Percentiles rank a stretch among this genome's conserved stretches.
These are phyloP conservation scores for Plagodis dolabraria DNA, from an alignment of 2,888 invertebrate species.

Conservation along the genomic window DNA sequence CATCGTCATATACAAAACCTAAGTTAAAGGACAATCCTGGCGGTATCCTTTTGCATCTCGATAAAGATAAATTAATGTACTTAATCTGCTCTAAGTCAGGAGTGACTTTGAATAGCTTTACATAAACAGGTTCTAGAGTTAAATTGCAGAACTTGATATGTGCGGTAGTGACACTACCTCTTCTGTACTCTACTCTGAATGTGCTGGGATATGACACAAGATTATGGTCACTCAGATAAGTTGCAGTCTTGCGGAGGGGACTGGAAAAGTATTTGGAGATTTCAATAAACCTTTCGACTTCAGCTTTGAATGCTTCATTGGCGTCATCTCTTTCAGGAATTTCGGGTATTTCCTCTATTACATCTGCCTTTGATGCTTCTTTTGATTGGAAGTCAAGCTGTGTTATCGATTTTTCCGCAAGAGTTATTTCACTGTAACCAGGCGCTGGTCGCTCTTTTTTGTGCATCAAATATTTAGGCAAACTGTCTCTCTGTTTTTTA, in stretches of 20 bases:
- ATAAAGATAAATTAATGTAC: conserved; percentile 65
- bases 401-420: conserved; percentile 24
- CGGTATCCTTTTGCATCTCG: conserved; percentile 69
- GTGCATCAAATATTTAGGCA: conserved; percentile 16
- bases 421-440: not conserved
- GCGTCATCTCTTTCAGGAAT: conserved; percentile 33
- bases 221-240: conserved; percentile 68
- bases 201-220: conserved; percentile 68
- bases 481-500: conserved; percentile 20
- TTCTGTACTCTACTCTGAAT: conserved; percentile 63
- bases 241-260: conserved; percentile 69
- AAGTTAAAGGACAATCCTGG: conserved; percentile 71
- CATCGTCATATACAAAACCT: conserved; percentile 69
- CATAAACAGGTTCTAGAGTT: conserved; percentile 67
- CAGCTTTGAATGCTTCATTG: conserved; percentile 55
- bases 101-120: conserved; percentile 68
- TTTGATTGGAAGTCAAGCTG: conserved; percentile 40
- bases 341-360: conserved; percentile 46
- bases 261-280: conserved; percentile 76
- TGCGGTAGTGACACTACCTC: conserved; percentile 63
- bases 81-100: conserved; percentile 73
- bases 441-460: conserved; percentile 23
- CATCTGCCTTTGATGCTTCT: conserved; percentile 54
- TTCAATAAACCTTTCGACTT: conserved; percentile 71
- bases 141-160: conserved; percentile 70